Evolutionary conservation across 2,113 vertebrate genomes (phyloP).

Genomic region (Antennarius striatus): DNA sequence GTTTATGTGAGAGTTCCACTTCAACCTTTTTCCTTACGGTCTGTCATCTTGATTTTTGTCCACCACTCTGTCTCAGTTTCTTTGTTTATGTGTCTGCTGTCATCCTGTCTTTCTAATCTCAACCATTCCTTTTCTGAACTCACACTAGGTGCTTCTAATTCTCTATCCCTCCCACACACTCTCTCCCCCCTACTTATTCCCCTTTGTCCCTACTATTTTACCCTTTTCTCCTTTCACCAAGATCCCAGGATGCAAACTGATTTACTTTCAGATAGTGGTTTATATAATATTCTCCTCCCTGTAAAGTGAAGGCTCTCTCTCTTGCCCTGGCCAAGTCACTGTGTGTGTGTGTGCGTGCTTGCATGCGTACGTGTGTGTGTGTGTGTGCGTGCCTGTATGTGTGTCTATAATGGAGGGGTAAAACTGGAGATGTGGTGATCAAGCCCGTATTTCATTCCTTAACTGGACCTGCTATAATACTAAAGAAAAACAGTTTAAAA

Average conservation of each 20-base stretch:
- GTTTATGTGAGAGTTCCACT: slow-evolving; percentile 59
- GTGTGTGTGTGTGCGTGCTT: no score
- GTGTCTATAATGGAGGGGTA: no score
- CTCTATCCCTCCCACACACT: slow-evolving; percentile 50
- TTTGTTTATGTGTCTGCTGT: slow-evolving; percentile 22
- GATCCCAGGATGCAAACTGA: slow-evolving; percentile 42
- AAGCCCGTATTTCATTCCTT: neutral
- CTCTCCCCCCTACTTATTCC: slow-evolving; percentile 12
- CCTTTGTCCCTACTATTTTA: slow-evolving; percentile 22
- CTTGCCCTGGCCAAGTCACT: no score
- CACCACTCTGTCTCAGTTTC: slow-evolving; percentile 13
- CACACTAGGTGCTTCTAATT: slow-evolving; percentile 50
- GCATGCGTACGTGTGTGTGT: no score
- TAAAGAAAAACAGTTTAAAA: neutral
- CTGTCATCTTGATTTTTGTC: slow-evolving; percentile 27
- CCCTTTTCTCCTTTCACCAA: slow-evolving; percentile 11
- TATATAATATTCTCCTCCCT: no score
- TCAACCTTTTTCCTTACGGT: slow-evolving; percentile 26
- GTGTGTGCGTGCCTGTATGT: no score
- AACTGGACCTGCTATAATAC: slow-evolving; percentile 20
- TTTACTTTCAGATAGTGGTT: neutral
- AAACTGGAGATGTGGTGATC: neutral
- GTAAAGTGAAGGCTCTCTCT: neutral
- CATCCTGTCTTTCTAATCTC: slow-evolving; percentile 14
- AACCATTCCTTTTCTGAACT: slow-evolving; percentile 38